Conservation (phyloP, 2,797 vertebrate genomes). For the Chrysocyon brachyurus region DNA sequence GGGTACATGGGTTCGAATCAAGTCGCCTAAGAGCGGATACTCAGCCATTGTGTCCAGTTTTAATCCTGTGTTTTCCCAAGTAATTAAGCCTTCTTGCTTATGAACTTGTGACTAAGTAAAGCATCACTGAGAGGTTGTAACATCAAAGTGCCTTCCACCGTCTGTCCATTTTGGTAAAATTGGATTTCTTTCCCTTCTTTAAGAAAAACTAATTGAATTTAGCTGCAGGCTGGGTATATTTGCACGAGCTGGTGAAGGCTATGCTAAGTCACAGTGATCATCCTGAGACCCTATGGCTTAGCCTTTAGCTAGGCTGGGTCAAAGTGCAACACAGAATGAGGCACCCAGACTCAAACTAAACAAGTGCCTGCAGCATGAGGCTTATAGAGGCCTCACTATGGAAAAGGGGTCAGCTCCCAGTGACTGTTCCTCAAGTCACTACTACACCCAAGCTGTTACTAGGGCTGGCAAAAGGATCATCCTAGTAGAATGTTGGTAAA, state of each 20-base stretch:
- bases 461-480: constrained; percentile 41
- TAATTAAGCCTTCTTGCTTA: constrained; percentile 91
- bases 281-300: constrained; percentile 81
- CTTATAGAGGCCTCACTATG: constrained; percentile 16
- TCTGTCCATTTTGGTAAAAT: constrained; percentile 87
- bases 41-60: constrained; percentile 86
- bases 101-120: constrained; percentile 92
- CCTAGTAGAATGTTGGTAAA: constrained; percentile 46
- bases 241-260: constrained; percentile 84
- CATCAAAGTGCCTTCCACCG: constrained; percentile 90
- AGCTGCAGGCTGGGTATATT: constrained; percentile 87
- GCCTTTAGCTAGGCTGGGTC: constrained; percentile 68
- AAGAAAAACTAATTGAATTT: constrained; percentile 90
- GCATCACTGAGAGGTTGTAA: constrained; percentile 88
- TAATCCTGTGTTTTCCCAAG: constrained; percentile 91
- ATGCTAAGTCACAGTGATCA: constrained; percentile 80
- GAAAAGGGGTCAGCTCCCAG: neutral
- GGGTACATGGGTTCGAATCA: constrained; percentile 84
- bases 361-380: constrained; percentile 59
- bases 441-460: constrained; percentile 68
- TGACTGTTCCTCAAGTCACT: constrained; percentile 26
- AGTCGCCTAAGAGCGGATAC: constrained; percentile 88
- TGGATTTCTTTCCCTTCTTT: constrained; percentile 88
- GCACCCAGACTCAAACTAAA: constrained; percentile 59
- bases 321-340: constrained; percentile 64